Percentiles rank a stretch among this genome's conserved stretches.
phyloP scores from a whole-genome alignment of 2,888 invertebrate species.

The Tetheella fluctuosa region DNA sequence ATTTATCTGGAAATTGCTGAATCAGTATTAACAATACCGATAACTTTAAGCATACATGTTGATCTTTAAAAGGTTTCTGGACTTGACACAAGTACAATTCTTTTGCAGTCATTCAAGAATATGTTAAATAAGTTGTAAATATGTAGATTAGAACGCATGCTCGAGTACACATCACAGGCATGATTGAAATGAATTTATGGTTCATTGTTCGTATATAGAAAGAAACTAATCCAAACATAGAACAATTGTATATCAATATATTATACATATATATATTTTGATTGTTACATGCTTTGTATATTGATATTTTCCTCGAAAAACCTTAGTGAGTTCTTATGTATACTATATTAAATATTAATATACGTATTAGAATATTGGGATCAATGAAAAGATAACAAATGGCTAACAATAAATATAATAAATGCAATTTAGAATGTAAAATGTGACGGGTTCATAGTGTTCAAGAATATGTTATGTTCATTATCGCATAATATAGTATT shows the following conservation, averaged over 20 bases:
- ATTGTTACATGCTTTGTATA: not conserved
- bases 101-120: constrained; percentile 48
- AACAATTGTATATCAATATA: not conserved
- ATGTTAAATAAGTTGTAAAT: constrained; percentile 57
- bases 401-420: constrained; percentile 21
- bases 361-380: constrained; percentile 20
- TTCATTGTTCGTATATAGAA: not conserved
- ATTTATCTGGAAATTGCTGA: constrained; percentile 21
- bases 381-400: constrained; percentile 17
- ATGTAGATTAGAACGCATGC: constrained; percentile 40
- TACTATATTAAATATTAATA: constrained; percentile 12
- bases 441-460: constrained; percentile 17
- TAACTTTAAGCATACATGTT: constrained; percentile 32
- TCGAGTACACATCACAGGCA: constrained; percentile 55
- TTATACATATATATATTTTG: too few relatives aligned
- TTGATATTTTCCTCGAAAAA: not conserved
- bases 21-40: constrained; percentile 58
- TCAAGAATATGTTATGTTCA: constrained; percentile 13
- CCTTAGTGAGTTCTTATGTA: not conserved
- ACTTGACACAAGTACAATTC: constrained; percentile 39
- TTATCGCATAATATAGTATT: constrained; percentile 13
- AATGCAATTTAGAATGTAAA: constrained; percentile 23
- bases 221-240: not conserved
- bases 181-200: constrained; percentile 12
- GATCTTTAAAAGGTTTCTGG: constrained; percentile 16